Evolutionary conservation across 2,888 invertebrate genomes (phyloP), one percentile per base, ranked within the genome.

Genomic region (Herminia tarsipennalis): DNA sequence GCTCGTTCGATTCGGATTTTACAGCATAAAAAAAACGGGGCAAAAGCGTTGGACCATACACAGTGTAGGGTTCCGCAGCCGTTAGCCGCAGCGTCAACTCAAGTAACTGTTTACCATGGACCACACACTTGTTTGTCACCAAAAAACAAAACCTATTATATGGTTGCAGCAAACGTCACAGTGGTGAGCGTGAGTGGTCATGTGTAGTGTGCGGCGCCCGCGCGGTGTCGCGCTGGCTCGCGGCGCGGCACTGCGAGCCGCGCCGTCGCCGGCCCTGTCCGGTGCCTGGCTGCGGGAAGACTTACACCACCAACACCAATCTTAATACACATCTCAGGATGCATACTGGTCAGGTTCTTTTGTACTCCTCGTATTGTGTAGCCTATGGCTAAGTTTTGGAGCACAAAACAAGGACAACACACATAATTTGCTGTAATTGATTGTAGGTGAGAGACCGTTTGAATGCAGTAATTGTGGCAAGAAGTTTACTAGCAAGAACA

Each of bases 371-470:
- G n/a, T n/a, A n/a, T n/a, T n/a, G n/a, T n/a, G n/a, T n/a, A n/a
- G n/a, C n/a, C n/a, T n/a, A n/a, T n/a, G n/a, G n/a, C 16, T 2
- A 6, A n/a, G 21, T 20, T 20, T 3, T 24, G n/a, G 1, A 24
- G 5, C 5, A n/a, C 4, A 28, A 9, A 16, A 16, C n/a, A 30
- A 30, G 4, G n/a, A n/a, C n/a, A n/a, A 9, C 1, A 6, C 34
- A 43, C 8, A 36, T 5, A 4, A 1, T 17, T 17, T 4, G 8
- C 2, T 16, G 5, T 3, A n/a, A 1, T n/a, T 17, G 9, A 1
- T 78, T 73, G 1, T 72, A 86, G 87, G 87, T 5, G 86, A 87
- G 41, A 72, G 74, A 29, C 87, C 86, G 0, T 81, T 77, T 22
- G 66, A 69, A 21, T 88, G 87, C 36, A 49, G 48, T 0, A 76